Conservation (phyloP, 2,113 vertebrate species). For the Pseudorhombus dupliciocellatus region DNA sequence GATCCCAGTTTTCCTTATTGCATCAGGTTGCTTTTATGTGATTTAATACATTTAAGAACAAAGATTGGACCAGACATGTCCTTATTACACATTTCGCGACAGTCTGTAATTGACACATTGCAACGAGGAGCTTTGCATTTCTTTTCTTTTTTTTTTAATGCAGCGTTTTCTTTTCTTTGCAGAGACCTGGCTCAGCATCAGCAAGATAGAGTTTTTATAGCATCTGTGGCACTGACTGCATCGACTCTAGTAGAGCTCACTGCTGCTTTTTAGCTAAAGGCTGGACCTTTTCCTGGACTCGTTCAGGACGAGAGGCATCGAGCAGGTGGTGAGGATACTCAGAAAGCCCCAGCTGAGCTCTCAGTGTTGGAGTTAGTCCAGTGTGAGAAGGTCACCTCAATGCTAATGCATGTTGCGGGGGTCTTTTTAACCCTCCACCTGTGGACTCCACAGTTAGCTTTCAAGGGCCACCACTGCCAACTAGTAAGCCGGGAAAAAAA, state of each 20-base stretch:
- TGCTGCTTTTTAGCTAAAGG: conserved; percentile 4
- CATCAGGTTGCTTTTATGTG: conserved; percentile 33
- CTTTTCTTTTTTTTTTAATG: neutral
- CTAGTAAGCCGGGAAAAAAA: neutral
- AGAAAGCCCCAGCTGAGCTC: conserved; percentile 35
- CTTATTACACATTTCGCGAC: conserved; percentile 49
- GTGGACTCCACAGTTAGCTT: conserved; percentile 1
- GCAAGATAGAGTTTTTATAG: neutral
- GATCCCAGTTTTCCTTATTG: conserved; percentile 56
- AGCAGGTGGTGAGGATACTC: conserved; percentile 44
- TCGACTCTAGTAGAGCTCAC: neutral
- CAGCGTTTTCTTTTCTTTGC: neutral
- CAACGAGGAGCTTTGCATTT: neutral
- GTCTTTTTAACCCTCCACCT: conserved; percentile 32
- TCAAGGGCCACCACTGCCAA: neutral
- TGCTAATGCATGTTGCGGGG: conserved; percentile 24
- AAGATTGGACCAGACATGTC: conserved; percentile 41
- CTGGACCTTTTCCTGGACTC: conserved; percentile 7
- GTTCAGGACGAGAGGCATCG: conserved; percentile 9
- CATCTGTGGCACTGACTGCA: neutral
- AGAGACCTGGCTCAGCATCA: neutral
- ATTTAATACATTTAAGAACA: conserved; percentile 49
- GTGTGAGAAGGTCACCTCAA: conserved; percentile 46
- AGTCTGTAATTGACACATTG: conserved; percentile 9
- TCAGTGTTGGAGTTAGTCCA: conserved; percentile 47